Percentiles rank a stretch among this genome's conserved stretches.
These are phyloP conservation scores for Lasioglossum calceatum DNA, from an alignment of 2,888 invertebrate species.

Conservation along the genomic window DNA sequence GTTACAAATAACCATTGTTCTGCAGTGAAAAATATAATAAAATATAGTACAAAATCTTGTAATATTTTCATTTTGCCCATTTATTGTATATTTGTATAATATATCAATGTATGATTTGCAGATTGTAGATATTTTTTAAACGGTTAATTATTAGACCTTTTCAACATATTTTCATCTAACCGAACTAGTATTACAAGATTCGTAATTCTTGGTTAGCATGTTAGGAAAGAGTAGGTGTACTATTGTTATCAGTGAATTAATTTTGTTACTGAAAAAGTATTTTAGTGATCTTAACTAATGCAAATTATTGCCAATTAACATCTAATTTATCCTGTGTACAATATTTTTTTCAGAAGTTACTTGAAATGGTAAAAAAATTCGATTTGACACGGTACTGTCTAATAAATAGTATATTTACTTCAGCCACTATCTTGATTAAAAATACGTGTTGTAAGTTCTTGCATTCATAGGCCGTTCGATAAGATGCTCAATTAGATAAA, in stretches of 20 bases:
- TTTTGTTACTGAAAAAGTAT: not conserved
- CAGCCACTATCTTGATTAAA: not conserved
- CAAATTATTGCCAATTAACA: not conserved
- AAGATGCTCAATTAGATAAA: conserved; percentile 27
- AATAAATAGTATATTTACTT: not conserved
- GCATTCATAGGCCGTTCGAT: not conserved
- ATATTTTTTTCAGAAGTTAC: not conserved
- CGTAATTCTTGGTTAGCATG: not conserved
- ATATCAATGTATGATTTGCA: not conserved
- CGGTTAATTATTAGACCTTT: not conserved
- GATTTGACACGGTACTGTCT: not conserved
- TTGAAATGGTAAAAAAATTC: not conserved
- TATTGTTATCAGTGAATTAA: not conserved
- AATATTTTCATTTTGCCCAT: not conserved
- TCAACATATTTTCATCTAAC: not conserved
- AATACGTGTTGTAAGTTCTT: conserved; percentile 3
- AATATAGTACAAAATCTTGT: not conserved
- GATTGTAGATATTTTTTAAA: not conserved
- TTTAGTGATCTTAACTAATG: not conserved
- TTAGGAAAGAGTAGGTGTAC: not conserved
- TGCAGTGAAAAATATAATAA: not conserved
- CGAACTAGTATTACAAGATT: not conserved
- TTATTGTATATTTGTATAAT: too few species aligned
- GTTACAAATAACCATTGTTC: not conserved
- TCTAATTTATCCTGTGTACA: too few species aligned